Base-by-base conservation (phyloP, 2,888 invertebrate genomes). In the Mantis religiosa region DNA sequence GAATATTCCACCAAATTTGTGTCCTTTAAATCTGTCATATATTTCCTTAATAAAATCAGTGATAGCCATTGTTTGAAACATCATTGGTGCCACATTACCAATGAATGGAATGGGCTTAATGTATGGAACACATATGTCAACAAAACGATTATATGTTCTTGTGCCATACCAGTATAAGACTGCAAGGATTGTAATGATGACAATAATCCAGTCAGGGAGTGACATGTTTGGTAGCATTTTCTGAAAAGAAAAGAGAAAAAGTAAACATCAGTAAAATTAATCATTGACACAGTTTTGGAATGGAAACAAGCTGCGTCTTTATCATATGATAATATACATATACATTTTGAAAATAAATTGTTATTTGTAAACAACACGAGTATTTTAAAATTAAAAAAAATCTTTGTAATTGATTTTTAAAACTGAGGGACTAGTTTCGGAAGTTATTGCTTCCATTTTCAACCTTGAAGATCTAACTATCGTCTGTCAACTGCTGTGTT, bases 71-170 rank as follows among this genome's bases (percentile, higher is more conserved):
- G 3, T 91, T 85, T 93, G 92, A 47, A 93, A 91, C 85, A 93
- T 93, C 91, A 92, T 92, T 91, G 92, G 92, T 91, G 92, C 92
- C 92, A 93, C 90, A 91, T 93, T 93, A 84, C 93, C 93, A 84
- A 93, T 90, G 89, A 93, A 92, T 84, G 93, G 93, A 71, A 92
- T 90, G 3, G 93, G 93, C 88, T 71, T 89, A 7, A 85, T 34
- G 28, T 12, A 89, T 15, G 89, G 89, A 4, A 88, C 28, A 71
- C 88, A 82, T n/a, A 30, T 28, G n/a, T 85, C 84, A 2, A 41
- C 34, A 82, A 88, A 89, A 27, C 81, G 47, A 28, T 82, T 41
- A 81, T 84, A 71, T 71, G 20, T 8, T 71, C 25, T 71, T 20
- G 54, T 71, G 15, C 25, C 54, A 71, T 71, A 71, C 54, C 54